Conservation (phyloP, 2,797 vertebrate genomes). For the Gambusia yucatana region DNA sequence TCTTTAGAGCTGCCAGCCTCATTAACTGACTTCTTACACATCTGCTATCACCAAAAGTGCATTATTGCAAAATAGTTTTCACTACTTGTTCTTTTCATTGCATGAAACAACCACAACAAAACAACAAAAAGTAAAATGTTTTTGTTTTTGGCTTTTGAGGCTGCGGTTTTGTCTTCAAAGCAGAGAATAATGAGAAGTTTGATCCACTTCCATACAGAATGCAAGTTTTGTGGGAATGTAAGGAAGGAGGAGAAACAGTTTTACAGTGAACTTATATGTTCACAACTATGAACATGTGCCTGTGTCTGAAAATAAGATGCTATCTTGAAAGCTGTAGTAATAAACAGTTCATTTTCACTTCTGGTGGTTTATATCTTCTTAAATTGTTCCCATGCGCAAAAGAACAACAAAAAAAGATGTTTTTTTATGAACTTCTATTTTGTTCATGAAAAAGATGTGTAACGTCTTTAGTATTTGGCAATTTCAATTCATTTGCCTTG, state of each 20-base stretch:
- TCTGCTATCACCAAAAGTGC: neutral
- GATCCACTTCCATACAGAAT: conserved; percentile 8
- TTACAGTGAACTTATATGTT: neutral
- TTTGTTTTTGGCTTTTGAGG: neutral
- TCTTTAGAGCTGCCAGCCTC: neutral
- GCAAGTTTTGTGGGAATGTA: neutral
- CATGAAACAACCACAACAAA: neutral
- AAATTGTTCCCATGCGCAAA: neutral
- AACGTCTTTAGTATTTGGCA: neutral
- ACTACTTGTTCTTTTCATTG: neutral
- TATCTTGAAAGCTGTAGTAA: neutral
- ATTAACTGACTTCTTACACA: neutral
- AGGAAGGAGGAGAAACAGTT: neutral
- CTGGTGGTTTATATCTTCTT: neutral
- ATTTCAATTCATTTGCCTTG: neutral
- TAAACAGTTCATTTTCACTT: neutral
- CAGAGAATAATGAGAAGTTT: conserved; percentile 18
- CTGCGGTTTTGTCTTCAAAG: conserved; percentile 1
- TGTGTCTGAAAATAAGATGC: neutral
- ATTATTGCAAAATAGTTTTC: neutral
- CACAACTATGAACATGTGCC: neutral
- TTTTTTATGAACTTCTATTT: neutral
- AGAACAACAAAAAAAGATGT: neutral
- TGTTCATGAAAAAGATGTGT: neutral
- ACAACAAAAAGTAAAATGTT: neutral